Base-by-base conservation (phyloP, 2,888 invertebrate genomes). In the Molorchus minor region DNA sequence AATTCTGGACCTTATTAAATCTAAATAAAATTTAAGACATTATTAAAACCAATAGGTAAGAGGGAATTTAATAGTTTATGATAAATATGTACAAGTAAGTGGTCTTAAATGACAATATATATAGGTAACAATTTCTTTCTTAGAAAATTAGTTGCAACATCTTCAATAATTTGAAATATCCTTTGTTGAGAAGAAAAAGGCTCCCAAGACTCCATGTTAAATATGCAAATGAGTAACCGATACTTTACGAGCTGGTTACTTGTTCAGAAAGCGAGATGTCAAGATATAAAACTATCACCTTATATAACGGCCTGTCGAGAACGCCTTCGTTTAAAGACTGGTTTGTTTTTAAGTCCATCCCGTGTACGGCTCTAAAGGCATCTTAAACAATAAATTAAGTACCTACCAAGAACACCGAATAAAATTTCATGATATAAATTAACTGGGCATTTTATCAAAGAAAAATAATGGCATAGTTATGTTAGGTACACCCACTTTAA, bases 201-300 rank as follows among this genome's bases (percentile, higher is more conserved):
- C n/a, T 46, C 57, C 46, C 41, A 53, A 40, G 52, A 35, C 43
- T 55, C 57, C 55, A 52, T 58, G 56, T 56, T n/a, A n/a, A 53
- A 55, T 58, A 63, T 63, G 63, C 60, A 63, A 63, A 63, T 63
- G 63, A 63, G 19, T 29, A 1, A 51, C 49, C 30, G 51, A 63
- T 51, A 63, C 51, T 63, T 62, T 63, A 63, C 56, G 62, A 62
- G 54, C 41, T 40, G 56, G 54, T 35, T 56, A 51, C 59, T 63
- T 59, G 54, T 58, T 55, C 52, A 56, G 55, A 60, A 60, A 63
- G 60, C 59, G 57, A 60, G 59, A 67, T 67, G 77, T 76, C 76
- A 75, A 71, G 71, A 69, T 73, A 77, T 77, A 76, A 77, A 77
- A 77, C 74, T 76, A 77, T 77, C 77, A 77, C 77, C 75, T 75